Conservation (phyloP, 2,888 invertebrate genomes). For the Junonia oenone region DNA sequence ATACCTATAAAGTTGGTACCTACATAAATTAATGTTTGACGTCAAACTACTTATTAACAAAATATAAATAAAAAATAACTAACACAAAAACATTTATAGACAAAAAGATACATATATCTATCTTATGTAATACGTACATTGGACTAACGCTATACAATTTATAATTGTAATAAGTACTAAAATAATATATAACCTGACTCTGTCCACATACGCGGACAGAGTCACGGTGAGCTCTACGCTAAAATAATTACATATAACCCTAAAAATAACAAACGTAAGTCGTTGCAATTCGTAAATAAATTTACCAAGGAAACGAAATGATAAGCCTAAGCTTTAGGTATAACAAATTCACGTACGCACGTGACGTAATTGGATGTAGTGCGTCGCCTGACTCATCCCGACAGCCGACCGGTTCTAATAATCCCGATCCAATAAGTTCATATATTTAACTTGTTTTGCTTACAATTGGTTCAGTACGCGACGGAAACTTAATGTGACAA, state of each 20-base stretch:
- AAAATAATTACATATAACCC: neutral
- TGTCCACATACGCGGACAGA: too few species aligned
- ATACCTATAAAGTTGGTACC: too few species aligned
- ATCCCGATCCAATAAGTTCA: slow-evolving; percentile 36
- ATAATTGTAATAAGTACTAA: too few species aligned
- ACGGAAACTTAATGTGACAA: slow-evolving; percentile 35
- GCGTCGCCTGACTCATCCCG: slow-evolving; percentile 39
- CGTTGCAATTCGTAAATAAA: neutral
- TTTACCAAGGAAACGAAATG: slow-evolving; percentile 1
- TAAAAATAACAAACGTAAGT: neutral
- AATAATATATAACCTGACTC: too few species aligned
- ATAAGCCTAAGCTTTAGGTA: neutral
- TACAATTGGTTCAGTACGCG: slow-evolving; percentile 42
- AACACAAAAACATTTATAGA: too few species aligned
- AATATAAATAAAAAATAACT: too few species aligned
- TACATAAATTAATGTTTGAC: too few species aligned
- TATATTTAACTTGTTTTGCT: slow-evolving; percentile 48
- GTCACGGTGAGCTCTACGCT: too few species aligned
- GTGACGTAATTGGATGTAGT: slow-evolving; percentile 34
- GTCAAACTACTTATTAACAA: too few species aligned
- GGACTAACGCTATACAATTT: too few species aligned
- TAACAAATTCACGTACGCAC: slow-evolving; percentile 24
- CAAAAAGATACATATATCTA: too few species aligned
- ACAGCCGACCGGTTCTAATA: slow-evolving; percentile 42
- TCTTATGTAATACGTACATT: too few species aligned